Percentiles rank a stretch among this genome's conserved stretches.
These are phyloP conservation scores for Ancistrus triradiatus DNA, from an alignment of 2,113 vertebrate genomes.

Conservation along the genomic window DNA sequence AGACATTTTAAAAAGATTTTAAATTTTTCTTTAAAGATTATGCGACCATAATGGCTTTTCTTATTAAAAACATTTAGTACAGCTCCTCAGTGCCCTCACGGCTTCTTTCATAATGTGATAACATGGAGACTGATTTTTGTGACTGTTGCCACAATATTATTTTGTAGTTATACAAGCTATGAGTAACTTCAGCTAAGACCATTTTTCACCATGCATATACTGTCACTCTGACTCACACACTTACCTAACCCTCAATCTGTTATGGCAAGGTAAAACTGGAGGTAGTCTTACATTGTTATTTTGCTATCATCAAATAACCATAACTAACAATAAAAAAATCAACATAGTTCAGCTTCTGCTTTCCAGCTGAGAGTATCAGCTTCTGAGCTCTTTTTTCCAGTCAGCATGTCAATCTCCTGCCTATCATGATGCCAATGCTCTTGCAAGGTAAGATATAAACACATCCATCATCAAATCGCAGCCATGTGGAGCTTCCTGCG, in stretches of 20 bases:
- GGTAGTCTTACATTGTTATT: not conserved
- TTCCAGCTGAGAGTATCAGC: slow-evolving; percentile 4
- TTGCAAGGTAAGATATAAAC: slow-evolving; percentile 29
- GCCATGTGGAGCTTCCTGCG: slow-evolving; percentile 12
- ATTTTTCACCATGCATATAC: too few species aligned
- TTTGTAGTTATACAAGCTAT: too few species aligned
- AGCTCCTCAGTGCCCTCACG: not conserved
- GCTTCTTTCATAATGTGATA: too few species aligned
- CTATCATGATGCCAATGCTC: slow-evolving; percentile 11
- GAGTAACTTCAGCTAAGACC: too few species aligned
- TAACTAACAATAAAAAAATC: not conserved
- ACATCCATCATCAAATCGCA: slow-evolving; percentile 34
- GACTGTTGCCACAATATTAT: too few species aligned
- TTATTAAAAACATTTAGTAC: not conserved
- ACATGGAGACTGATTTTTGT: too few species aligned
- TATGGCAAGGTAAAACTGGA: too few species aligned
- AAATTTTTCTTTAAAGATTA: too few species aligned
- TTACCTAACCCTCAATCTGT: too few species aligned
- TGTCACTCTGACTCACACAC: too few species aligned
- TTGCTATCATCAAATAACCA: not conserved
- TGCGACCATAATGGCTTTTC: too few species aligned
- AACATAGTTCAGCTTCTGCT: not conserved
- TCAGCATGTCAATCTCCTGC: slow-evolving; percentile 1
- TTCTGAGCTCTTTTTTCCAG: slow-evolving; percentile 11
- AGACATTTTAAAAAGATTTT: too few species aligned